A percentile compares a stretch with the other conserved stretches of the same genome.
These are phyloP conservation scores for Dastarcus helophoroides DNA, from an alignment of 2,888 invertebrate species.

Conservation along the genomic window DNA sequence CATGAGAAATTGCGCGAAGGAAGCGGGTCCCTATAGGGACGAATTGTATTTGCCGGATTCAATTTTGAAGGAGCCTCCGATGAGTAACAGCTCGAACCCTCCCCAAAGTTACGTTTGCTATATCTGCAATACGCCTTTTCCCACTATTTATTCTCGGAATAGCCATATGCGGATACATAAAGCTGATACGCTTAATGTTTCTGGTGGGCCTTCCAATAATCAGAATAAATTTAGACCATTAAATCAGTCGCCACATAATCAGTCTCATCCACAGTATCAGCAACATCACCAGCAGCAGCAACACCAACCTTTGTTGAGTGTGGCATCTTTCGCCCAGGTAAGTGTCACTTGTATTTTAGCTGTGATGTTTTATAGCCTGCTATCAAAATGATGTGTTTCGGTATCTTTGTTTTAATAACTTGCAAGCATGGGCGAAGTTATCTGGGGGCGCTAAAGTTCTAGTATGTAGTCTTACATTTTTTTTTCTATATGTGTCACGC, in stretches of 20 bases:
- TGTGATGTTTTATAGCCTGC: too few relatives aligned
- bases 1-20: constrained; percentile 30
- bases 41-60: constrained; percentile 19
- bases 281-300: constrained; percentile 12
- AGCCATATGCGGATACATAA: constrained; percentile 38
- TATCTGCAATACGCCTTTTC: constrained; percentile 34
- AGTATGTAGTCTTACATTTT: too few relatives aligned
- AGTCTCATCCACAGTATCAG: constrained; percentile 6
- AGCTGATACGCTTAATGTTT: constrained; percentile 19
- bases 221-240: constrained; percentile 4
- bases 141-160: constrained; percentile 33
- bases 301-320: constrained; percentile 10
- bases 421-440: too few relatives aligned
- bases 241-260: neutral
- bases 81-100: constrained; percentile 1
- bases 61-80: constrained; percentile 12
- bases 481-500: too few relatives aligned
- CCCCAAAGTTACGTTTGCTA: constrained; percentile 31
- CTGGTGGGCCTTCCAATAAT: constrained; percentile 9
- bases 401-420: too few relatives aligned
- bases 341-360: too few relatives aligned
- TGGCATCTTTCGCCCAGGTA: constrained; percentile 10
- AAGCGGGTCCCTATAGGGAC: constrained; percentile 30
- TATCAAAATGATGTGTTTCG: too few relatives aligned
- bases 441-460: too few relatives aligned